phyloP scores from a whole-genome alignment of 2,888 invertebrate genomes.

The Phoenoteleia sp. region DNA sequence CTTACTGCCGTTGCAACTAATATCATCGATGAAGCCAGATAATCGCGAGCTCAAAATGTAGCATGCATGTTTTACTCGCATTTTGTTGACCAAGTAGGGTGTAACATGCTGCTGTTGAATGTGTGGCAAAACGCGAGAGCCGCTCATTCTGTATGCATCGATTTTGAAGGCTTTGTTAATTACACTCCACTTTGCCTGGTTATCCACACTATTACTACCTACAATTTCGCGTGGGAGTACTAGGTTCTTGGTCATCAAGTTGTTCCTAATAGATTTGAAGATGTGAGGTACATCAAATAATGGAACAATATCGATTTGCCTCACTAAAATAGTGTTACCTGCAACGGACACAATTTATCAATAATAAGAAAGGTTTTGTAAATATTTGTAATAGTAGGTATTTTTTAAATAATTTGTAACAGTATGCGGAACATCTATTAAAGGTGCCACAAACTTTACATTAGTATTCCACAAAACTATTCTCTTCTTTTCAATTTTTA shows the following conservation, averaged over 20 bases:
- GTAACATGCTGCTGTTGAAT: constrained; percentile 6
- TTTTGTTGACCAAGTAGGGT: constrained; percentile 3
- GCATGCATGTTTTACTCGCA: constrained; percentile 28
- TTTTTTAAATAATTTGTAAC: too few relatives aligned
- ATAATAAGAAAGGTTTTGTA: too few relatives aligned
- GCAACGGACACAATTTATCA: too few relatives aligned
- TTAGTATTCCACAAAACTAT: too few relatives aligned
- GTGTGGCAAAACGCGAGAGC: background rate
- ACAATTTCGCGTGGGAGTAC: too few relatives aligned
- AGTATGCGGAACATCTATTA: too few relatives aligned
- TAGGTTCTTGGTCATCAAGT: constrained; percentile 51
- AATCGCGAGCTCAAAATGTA: background rate
- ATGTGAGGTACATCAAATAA: constrained; percentile 27
- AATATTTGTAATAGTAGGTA: too few relatives aligned
- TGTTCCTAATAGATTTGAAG: constrained; percentile 30
- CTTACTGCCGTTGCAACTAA: background rate
- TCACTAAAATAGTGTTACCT: background rate
- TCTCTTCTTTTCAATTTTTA: too few relatives aligned
- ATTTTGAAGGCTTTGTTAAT: background rate
- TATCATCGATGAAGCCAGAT: background rate
- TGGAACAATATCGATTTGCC: constrained; percentile 48
- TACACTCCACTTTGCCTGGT: background rate
- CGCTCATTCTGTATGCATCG: constrained; percentile 1
- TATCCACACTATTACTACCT: too few relatives aligned
- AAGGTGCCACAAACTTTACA: too few relatives aligned